Percentiles rank a stretch among this genome's conserved stretches.
Evolutionary conservation across 92 coral and sea anemone genomes (phyloP).

Genomic region (Actinostola sp.): DNA sequence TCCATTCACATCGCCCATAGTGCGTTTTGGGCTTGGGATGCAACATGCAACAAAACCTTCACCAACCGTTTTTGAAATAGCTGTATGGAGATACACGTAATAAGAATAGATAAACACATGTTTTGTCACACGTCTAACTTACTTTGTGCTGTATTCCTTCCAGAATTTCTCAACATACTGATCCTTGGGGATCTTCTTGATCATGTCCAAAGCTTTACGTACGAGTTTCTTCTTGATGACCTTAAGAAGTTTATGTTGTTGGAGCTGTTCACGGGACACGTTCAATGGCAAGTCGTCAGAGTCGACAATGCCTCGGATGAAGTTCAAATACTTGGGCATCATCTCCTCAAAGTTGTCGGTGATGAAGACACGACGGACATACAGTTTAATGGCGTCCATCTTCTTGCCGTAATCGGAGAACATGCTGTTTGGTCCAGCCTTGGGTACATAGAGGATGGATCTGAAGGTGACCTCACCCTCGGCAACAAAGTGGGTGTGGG

Average conservation of each 20-base stretch:
- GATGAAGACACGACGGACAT: conserved; percentile 97
- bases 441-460: conserved; percentile 93
- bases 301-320: conserved; percentile 92
- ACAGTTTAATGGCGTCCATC: conserved; percentile 93
- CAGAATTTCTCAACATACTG: conserved; percentile 96
- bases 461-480: conserved; percentile 99
- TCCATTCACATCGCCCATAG: too few species aligned
- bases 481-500: conserved; percentile 95
- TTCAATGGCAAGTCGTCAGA: conserved; percentile 98
- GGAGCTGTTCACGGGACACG: conserved; percentile 96
- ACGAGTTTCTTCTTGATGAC: conserved; percentile 98
- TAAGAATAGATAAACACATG: too few species aligned
- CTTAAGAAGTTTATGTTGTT: conserved; percentile 97
- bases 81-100: too few species aligned
- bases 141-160: conserved; percentile 99
- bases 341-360: conserved; percentile 99
- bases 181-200: conserved; percentile 97
- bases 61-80: too few species aligned
- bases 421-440: conserved; percentile 73
- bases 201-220: conserved; percentile 98
- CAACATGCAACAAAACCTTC: too few species aligned
- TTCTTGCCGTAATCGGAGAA: conserved; percentile 98
- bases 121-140: too few species aligned
- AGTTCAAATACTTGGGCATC: conserved; percentile 98
- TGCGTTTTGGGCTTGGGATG: too few species aligned